phyloP scores from a whole-genome alignment of 1,140 invertebrate genomes.

The Macrobrachium rosenbergii region DNA sequence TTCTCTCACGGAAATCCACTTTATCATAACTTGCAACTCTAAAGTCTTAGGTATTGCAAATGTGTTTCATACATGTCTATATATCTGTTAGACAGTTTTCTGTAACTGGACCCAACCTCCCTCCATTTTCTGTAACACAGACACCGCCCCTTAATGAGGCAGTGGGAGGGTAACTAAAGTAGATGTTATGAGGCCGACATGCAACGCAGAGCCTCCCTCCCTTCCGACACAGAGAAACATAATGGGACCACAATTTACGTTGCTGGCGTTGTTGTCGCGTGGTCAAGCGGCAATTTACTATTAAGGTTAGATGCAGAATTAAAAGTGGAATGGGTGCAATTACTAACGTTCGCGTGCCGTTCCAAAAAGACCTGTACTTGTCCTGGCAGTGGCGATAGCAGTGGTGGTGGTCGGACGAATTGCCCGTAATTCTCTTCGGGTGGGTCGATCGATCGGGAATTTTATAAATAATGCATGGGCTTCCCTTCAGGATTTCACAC shows the following conservation, averaged over 20 bases:
- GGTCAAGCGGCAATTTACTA: conserved; percentile 19
- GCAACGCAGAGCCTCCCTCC: background rate
- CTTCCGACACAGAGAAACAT: background rate
- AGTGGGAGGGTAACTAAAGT: too few relatives aligned
- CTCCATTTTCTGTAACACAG: background rate
- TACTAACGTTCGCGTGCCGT: background rate
- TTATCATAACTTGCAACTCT: too few relatives aligned
- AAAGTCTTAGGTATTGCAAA: too few relatives aligned
- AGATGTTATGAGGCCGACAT: background rate
- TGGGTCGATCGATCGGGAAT: too few relatives aligned
- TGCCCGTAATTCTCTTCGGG: background rate
- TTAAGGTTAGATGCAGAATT: conserved; percentile 19
- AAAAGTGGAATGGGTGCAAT: conserved; percentile 17
- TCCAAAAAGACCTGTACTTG: conserved; percentile 8
- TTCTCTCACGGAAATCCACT: too few relatives aligned
- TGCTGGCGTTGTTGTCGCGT: conserved; percentile 14
- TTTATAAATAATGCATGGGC: background rate
- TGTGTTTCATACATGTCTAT: too few relatives aligned
- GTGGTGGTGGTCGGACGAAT: background rate
- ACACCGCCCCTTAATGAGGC: too few relatives aligned
- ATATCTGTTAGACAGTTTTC: too few relatives aligned
- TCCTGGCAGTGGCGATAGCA: background rate
- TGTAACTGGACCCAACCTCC: background rate
- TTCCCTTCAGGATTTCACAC: background rate
- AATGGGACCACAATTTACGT: background rate